Conservation (phyloP, 2,888 invertebrate genomes). For the Frankliniella intonsa region DNA sequence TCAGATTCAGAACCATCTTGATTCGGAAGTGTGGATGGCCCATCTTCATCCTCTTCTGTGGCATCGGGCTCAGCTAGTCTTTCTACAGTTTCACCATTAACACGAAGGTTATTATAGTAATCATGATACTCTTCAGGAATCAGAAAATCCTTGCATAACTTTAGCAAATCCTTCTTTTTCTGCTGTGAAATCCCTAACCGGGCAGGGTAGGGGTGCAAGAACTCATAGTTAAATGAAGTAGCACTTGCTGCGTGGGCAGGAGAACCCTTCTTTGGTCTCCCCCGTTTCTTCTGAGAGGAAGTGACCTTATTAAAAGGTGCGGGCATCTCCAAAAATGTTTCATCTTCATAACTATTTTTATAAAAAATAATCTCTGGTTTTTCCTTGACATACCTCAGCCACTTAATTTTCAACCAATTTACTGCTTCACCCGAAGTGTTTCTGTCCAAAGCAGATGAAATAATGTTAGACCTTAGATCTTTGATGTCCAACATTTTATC, state of each 20-base stretch:
- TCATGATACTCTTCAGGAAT: neutral
- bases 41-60: neutral
- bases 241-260: conserved; percentile 30
- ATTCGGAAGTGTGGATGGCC: neutral
- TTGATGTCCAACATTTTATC: conserved; percentile 36
- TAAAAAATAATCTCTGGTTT: too few relatives aligned
- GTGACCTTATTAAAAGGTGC: conserved; percentile 1
- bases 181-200: conserved; percentile 11
- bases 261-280: neutral
- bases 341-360: neutral
- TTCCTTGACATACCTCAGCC: too few relatives aligned
- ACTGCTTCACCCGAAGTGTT: neutral
- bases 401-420: too few relatives aligned
- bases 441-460: neutral
- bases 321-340: neutral
- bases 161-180: neutral
- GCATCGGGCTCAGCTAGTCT: neutral
- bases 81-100: neutral
- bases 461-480: conserved; percentile 31
- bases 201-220: neutral
- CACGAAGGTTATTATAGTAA: neutral
- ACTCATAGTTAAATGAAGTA: conserved; percentile 31
- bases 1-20: neutral
- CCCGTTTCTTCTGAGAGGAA: neutral
- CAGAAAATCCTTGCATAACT: neutral